Evolutionary conservation across 2,797 vertebrate genomes (phyloP).

Genomic region (Molossus molossus): DNA sequence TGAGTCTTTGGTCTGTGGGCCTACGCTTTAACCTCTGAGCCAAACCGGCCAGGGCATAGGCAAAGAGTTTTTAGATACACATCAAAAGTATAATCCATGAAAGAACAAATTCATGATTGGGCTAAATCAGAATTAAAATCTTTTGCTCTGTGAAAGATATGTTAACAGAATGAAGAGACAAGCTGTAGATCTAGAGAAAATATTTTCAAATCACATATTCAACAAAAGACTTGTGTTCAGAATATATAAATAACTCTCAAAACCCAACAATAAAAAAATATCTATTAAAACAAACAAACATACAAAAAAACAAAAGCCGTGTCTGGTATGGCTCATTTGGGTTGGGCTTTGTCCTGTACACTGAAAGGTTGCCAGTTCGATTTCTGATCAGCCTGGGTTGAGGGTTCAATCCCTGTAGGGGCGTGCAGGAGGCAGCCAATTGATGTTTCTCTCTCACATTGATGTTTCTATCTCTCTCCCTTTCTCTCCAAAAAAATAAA

Average conservation of each 20-base stretch:
- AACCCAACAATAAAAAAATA: constrained; percentile 54
- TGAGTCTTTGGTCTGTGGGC: no score
- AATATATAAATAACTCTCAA: constrained; percentile 56
- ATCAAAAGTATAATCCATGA: constrained; percentile 1
- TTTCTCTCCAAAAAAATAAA: not conserved
- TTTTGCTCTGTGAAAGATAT: constrained; percentile 52
- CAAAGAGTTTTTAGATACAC: constrained; percentile 24
- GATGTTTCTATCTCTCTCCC: not conserved
- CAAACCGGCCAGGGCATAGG: not conserved
- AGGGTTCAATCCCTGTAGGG: not conserved
- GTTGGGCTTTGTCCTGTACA: not conserved
- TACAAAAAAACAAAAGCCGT: not conserved
- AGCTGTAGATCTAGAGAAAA: not conserved
- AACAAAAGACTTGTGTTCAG: constrained; percentile 9
- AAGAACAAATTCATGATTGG: constrained; percentile 43
- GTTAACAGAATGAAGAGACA: constrained; percentile 54
- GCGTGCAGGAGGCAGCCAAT: not conserved
- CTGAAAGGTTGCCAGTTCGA: not conserved
- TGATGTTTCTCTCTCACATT: not conserved
- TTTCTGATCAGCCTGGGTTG: not conserved
- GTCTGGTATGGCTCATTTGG: not conserved
- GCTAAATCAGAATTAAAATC: constrained; percentile 57
- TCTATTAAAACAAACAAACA: not conserved
- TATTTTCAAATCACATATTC: constrained; percentile 28
- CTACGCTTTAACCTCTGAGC: no score